Percentiles rank a stretch among this genome's conserved stretches.
phyloP scores from a whole-genome alignment of 1,140 invertebrate species.

The Mya arenaria region DNA sequence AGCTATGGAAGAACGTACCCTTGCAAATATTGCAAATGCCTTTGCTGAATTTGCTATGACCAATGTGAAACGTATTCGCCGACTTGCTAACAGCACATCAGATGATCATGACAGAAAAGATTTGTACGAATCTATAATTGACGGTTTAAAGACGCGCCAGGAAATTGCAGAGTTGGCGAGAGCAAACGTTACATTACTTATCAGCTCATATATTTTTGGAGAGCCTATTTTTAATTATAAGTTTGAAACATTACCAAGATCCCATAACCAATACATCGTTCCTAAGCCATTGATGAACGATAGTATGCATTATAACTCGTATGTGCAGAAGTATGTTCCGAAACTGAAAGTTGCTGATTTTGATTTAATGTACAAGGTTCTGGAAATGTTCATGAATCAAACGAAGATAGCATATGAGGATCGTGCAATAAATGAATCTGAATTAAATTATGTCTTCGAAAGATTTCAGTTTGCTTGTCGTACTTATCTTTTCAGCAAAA shows the following conservation, averaged over 20 bases:
- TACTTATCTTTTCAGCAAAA: slow-evolving; percentile 64
- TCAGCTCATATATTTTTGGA: slow-evolving; percentile 31
- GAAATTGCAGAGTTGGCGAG: slow-evolving; percentile 30
- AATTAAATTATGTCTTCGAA: slow-evolving; percentile 38
- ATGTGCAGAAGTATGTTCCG: slow-evolving; percentile 44
- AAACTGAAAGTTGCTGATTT: slow-evolving; percentile 11
- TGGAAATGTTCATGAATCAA: slow-evolving; percentile 38
- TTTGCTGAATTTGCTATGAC: slow-evolving; percentile 43
- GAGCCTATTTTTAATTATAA: slow-evolving; percentile 52
- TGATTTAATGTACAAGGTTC: slow-evolving; percentile 22
- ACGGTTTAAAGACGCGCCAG: neutral
- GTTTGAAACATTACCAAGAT: slow-evolving; percentile 43
- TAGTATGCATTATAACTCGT: slow-evolving; percentile 51
- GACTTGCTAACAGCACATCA: neutral
- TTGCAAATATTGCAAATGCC: slow-evolving; percentile 35
- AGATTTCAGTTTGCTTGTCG: slow-evolving; percentile 55
- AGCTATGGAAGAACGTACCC: slow-evolving; percentile 60
- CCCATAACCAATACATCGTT: slow-evolving; percentile 62
- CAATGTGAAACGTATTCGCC: neutral
- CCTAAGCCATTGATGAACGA: slow-evolving; percentile 64
- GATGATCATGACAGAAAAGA: neutral
- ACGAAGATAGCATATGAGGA: slow-evolving; percentile 33
- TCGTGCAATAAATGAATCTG: slow-evolving; percentile 50
- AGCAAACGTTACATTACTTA: slow-evolving; percentile 27
- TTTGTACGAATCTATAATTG: slow-evolving; percentile 33